A percentile compares a stretch with the other conserved stretches of the same genome.
Evolutionary conservation across 2,797 vertebrate genomes (phyloP).

Genomic region (Falco concolor): DNA sequence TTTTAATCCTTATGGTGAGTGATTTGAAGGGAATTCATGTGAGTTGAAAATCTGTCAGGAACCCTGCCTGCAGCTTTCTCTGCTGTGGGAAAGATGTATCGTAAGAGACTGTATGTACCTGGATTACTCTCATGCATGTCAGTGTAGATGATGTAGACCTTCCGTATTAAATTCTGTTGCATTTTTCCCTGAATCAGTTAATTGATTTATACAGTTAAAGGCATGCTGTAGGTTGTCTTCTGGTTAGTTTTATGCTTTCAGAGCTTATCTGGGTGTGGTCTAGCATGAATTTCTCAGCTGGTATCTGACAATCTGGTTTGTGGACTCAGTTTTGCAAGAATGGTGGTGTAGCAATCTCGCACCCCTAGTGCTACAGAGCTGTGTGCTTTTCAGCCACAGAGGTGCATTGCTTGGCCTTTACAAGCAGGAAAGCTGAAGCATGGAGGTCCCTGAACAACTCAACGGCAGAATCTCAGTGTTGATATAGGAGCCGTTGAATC

Average conservation of each 20-base stretch:
- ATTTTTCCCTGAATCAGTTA: not conserved
- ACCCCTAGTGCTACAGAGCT: not conserved
- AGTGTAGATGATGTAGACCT: not conserved
- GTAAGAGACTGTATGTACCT: not conserved
- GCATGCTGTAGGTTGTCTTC: not conserved
- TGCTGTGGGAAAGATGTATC: not conserved
- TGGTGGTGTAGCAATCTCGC: conserved; percentile 11
- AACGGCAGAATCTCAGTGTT: not conserved
- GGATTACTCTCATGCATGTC: not conserved
- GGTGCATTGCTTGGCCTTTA: not conserved
- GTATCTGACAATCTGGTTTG: conserved; percentile 61
- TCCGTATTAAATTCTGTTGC: not conserved
- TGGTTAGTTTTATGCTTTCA: not conserved
- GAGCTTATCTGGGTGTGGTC: conserved; percentile 47
- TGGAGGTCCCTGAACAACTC: not conserved
- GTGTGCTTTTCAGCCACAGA: not conserved
- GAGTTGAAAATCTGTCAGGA: not conserved
- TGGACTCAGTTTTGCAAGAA: conserved; percentile 59
- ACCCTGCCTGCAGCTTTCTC: not conserved
- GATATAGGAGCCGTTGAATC: not conserved
- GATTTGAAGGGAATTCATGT: not conserved
- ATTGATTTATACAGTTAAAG: not conserved
- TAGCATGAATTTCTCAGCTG: conserved; percentile 17
- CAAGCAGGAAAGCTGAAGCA: not conserved
- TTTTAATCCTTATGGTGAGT: not conserved